Conservation (phyloP, 2,888 invertebrate species). For the Tenthredo notha region DNA sequence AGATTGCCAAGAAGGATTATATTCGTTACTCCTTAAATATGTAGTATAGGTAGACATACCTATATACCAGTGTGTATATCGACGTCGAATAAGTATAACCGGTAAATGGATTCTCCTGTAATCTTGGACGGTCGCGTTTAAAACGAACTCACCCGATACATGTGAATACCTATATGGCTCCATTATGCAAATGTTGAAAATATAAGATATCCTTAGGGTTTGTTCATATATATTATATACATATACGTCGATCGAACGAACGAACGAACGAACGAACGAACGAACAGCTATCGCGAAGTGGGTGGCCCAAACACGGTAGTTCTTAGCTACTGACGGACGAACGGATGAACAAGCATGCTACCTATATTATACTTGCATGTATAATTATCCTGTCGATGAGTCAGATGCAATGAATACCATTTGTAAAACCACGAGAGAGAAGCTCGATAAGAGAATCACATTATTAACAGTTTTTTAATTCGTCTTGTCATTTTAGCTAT, state of each 20-base stretch:
- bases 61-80: background rate
- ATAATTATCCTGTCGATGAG: conserved; percentile 72
- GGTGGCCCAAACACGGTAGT: conserved; percentile 59
- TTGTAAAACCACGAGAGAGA: background rate
- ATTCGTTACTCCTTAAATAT: conserved; percentile 28
- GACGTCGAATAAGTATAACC: conserved; percentile 8
- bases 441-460: background rate
- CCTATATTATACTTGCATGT: conserved; percentile 61
- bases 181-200: conserved; percentile 59
- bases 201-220: conserved; percentile 52
- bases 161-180: conserved; percentile 50
- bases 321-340: conserved; percentile 57
- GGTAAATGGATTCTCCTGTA: conserved; percentile 46
- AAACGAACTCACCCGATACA: conserved; percentile 43
- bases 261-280: too few relatives aligned
- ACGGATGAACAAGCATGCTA: conserved; percentile 57
- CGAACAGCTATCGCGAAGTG: conserved; percentile 56
- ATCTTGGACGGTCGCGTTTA: conserved; percentile 35
- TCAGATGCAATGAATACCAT: conserved; percentile 50
- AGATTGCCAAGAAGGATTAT: conserved; percentile 23
- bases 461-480: background rate
- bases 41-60: background rate
- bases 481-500: background rate
- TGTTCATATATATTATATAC: conserved; percentile 17
- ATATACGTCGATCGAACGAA: conserved; percentile 38